phyloP scores from a whole-genome alignment of 2,888 invertebrate species.

The Ormyrus pomaceus region DNA sequence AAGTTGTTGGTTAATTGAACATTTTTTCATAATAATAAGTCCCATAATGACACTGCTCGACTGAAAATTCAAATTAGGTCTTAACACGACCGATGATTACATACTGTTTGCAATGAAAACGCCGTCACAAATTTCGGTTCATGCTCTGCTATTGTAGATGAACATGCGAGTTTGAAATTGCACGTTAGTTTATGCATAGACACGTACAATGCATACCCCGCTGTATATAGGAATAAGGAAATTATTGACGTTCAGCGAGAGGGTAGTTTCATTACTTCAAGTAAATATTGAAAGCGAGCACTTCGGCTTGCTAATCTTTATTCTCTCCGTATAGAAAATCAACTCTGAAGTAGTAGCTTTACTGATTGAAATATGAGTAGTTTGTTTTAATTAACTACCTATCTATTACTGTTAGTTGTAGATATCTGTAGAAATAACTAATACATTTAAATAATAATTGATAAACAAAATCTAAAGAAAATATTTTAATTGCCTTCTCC shows the following conservation, averaged over 20 bases:
- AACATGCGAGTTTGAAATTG: constrained; percentile 23
- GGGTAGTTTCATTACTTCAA: constrained; percentile 34
- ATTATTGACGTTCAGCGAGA: constrained; percentile 25
- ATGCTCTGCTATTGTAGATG: neutral
- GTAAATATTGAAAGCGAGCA: constrained; percentile 25
- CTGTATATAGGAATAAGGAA: neutral
- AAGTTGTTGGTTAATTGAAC: too few relatives aligned
- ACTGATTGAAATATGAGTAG: too few relatives aligned
- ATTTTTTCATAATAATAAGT: too few relatives aligned
- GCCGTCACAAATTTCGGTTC: too few relatives aligned
- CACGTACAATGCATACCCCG: neutral
- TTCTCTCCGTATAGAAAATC: constrained; percentile 20
- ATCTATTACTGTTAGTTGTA: too few relatives aligned
- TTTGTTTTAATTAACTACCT: too few relatives aligned
- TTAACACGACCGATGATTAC: neutral
- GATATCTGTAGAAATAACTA: too few relatives aligned
- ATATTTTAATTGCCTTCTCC: too few relatives aligned
- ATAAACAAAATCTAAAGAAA: too few relatives aligned
- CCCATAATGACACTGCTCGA: too few relatives aligned
- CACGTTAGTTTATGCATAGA: constrained; percentile 3
- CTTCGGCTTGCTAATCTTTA: constrained; percentile 23
- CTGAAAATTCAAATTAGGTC: too few relatives aligned
- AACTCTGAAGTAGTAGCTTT: neutral
- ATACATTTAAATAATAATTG: too few relatives aligned
- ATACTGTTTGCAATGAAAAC: neutral